phyloP scores from a whole-genome alignment of 2,797 vertebrate genomes.

The Furcifer pardalis region DNA sequence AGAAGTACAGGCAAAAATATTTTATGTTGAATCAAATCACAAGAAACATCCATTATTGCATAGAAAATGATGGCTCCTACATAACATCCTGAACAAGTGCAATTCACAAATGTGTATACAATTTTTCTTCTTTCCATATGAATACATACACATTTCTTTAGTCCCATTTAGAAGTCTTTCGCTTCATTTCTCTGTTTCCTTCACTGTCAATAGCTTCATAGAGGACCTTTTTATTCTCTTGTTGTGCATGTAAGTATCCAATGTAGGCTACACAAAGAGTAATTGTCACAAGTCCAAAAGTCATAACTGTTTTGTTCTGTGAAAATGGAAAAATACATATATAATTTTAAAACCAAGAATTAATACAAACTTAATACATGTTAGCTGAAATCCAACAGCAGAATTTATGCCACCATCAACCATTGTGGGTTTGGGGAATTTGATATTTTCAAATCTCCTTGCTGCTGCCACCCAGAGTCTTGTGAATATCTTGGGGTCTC shows the following conservation, averaged over 20 bases:
- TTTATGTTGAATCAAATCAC: conserved; percentile 11
- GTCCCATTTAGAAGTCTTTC: conserved; percentile 93
- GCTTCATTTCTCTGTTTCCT: conserved; percentile 85
- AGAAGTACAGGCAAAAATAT: conserved; percentile 17
- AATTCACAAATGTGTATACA: neutral
- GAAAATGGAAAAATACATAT: conserved; percentile 31
- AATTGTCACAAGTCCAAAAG: conserved; percentile 86
- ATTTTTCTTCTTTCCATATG: neutral
- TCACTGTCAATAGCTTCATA: conserved; percentile 90
- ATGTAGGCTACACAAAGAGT: conserved; percentile 91
- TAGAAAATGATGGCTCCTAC: neutral
- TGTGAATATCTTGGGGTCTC: too few species aligned
- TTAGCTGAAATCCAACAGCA: neutral
- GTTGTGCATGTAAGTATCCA: conserved; percentile 88
- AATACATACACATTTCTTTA: conserved; percentile 63
- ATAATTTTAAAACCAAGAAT: conserved; percentile 36
- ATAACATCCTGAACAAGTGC: neutral
- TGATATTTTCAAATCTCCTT: too few species aligned
- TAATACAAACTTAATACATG: conserved; percentile 29
- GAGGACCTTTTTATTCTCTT: conserved; percentile 88
- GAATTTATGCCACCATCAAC: too few species aligned
- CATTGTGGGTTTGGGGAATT: too few species aligned
- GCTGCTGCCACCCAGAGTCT: too few species aligned
- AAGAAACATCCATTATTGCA: conserved; percentile 1
- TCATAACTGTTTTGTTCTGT: conserved; percentile 96